phyloP scores from a whole-genome alignment of 64 coral and sea anemone genomes.

The Montipora capricornis region DNA sequence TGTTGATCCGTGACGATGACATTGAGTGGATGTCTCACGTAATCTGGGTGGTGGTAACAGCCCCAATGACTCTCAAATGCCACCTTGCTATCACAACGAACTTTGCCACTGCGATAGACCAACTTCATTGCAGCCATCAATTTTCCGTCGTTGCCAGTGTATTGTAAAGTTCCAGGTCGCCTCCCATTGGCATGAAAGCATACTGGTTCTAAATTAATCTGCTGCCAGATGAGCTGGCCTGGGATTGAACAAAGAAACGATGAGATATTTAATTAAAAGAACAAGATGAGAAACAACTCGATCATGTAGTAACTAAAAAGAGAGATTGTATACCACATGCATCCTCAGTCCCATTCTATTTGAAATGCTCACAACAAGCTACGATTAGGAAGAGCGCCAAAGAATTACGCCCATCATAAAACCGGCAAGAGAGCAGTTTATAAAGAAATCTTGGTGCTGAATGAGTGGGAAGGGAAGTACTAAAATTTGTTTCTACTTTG shows the following conservation, averaged over 20 bases:
- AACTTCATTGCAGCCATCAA: constrained; percentile 63
- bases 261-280: not conserved
- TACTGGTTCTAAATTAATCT: not conserved
- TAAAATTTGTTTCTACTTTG: too few relatives aligned
- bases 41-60: constrained; percentile 14
- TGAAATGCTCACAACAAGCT: too few relatives aligned
- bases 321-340: not conserved
- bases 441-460: too few relatives aligned
- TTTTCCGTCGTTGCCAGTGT: not conserved
- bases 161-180: constrained; percentile 49
- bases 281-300: not conserved
- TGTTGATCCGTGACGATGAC: constrained; percentile 30
- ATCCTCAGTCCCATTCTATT: too few relatives aligned
- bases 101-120: constrained; percentile 14
- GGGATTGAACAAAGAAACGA: not conserved
- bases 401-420: too few relatives aligned
- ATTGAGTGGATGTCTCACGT: constrained; percentile 35
- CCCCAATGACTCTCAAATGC: constrained; percentile 65
- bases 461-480: too few relatives aligned
- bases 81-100: not conserved
- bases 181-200: constrained; percentile 73
- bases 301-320: not conserved
- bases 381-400: too few relatives aligned
- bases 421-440: too few relatives aligned
- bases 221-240: not conserved